Evolutionary conservation across 2,797 vertebrate genomes (phyloP).

Genomic region (Tiaroga cobitis): DNA sequence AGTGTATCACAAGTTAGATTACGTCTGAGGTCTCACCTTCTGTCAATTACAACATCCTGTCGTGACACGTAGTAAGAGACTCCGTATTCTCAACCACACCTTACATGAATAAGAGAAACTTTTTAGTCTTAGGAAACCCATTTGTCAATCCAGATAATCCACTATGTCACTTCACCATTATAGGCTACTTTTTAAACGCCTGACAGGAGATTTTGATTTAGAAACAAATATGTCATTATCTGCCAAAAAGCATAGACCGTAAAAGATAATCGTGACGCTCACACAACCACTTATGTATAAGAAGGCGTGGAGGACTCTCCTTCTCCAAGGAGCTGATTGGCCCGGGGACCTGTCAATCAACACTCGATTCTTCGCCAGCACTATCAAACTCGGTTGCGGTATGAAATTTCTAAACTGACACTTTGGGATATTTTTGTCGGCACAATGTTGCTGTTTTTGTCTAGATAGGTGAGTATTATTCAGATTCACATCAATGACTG

Average conservation of each 20-base stretch:
- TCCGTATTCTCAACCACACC: conserved; percentile 48
- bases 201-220: not conserved
- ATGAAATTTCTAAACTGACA: conserved; percentile 37
- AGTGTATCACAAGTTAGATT: not conserved
- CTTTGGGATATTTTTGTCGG: conserved; percentile 52
- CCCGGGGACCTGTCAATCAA: conserved; percentile 29
- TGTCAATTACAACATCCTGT: not conserved
- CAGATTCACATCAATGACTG: not conserved
- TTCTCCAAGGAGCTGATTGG: conserved; percentile 31
- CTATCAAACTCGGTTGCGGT: conserved; percentile 1
- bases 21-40: not conserved
- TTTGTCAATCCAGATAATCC: not conserved
- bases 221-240: not conserved
- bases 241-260: not conserved
- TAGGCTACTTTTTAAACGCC: no score
- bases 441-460: conserved; percentile 49
- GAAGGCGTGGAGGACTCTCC: not conserved
- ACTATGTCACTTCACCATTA: not conserved
- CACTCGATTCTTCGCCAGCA: no score
- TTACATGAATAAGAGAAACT: not conserved
- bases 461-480: conserved; percentile 49
- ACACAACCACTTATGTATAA: not conserved
- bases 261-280: no score
- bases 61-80: conserved; percentile 48
- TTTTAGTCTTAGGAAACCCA: not conserved